Conservation (phyloP, 2,888 invertebrate genomes). For the Thalpophila matura region DNA sequence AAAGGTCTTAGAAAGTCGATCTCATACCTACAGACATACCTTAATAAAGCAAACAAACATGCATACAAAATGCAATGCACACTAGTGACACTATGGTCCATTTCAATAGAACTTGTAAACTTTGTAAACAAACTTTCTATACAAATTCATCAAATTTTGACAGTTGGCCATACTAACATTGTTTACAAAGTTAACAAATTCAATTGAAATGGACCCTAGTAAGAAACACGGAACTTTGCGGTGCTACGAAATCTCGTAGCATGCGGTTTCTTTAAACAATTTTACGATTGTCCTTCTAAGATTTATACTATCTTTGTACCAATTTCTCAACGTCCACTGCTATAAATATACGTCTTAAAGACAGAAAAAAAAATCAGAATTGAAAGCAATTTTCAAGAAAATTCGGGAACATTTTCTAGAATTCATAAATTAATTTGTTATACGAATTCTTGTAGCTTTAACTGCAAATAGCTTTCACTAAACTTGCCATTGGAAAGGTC, state of each 20-base stretch:
- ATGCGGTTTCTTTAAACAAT: neutral
- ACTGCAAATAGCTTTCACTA: conserved; percentile 60
- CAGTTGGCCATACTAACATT: too few relatives aligned
- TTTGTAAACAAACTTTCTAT: too few relatives aligned
- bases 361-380: too few relatives aligned
- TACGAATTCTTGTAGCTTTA: conserved; percentile 29
- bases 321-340: neutral
- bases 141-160: too few relatives aligned
- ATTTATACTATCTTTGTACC: neutral
- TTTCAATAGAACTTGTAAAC: too few relatives aligned
- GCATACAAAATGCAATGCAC: neutral
- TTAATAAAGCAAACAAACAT: too few relatives aligned
- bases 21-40: neutral
- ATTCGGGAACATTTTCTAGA: neutral
- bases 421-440: conserved; percentile 23
- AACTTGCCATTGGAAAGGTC: conserved; percentile 48
- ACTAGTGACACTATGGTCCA: too few relatives aligned
- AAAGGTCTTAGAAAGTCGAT: neutral
- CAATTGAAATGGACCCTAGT: conserved; percentile 41
- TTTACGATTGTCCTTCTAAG: neutral
- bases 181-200: too few relatives aligned
- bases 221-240: too few relatives aligned
- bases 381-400: conserved; percentile 9
- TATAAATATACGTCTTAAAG: too few relatives aligned
- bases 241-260: conserved; percentile 53